A percentile compares a stretch with the other conserved stretches of the same genome.
Conservation (phyloP, 2,113 vertebrate genomes). For the Amazona guildingii region DNA sequence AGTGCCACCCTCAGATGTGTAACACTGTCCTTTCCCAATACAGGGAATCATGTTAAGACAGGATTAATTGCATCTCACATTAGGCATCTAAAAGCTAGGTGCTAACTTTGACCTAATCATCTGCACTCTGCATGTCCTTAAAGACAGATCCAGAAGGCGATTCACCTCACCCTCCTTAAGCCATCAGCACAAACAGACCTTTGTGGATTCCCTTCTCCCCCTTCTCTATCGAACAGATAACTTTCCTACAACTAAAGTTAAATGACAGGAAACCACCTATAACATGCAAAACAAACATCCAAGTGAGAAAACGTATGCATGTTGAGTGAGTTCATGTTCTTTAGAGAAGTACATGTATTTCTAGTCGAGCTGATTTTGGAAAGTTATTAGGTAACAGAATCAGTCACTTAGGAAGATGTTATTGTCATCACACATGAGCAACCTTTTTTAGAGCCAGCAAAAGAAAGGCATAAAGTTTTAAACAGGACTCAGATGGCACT, state of each 20-base stretch:
- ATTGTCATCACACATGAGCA: not conserved
- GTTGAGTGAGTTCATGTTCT: not conserved
- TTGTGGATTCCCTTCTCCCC: not conserved
- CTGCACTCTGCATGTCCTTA: not conserved
- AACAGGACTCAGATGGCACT: not conserved
- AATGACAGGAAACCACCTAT: not conserved
- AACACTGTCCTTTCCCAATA: not conserved
- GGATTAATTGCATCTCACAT: not conserved
- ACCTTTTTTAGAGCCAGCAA: not conserved
- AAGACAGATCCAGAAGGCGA: not conserved
- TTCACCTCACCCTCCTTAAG: not conserved
- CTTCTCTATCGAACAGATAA: not conserved
- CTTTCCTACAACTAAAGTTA: not conserved
- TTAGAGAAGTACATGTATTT: not conserved
- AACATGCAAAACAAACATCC: not conserved
- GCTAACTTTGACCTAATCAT: fast-evolving
- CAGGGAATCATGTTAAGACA: fast-evolving
- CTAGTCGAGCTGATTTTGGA: not conserved
- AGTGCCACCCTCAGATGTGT: fast-evolving
- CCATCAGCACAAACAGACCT: not conserved
- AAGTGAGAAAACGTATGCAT: not conserved
- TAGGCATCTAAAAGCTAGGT: not conserved
- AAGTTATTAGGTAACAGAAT: not conserved
- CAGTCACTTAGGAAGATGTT: not conserved
- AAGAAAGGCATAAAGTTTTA: not conserved